phyloP scores from a whole-genome alignment of 2,113 vertebrate genomes.

The Vulpes lagopus region DNA sequence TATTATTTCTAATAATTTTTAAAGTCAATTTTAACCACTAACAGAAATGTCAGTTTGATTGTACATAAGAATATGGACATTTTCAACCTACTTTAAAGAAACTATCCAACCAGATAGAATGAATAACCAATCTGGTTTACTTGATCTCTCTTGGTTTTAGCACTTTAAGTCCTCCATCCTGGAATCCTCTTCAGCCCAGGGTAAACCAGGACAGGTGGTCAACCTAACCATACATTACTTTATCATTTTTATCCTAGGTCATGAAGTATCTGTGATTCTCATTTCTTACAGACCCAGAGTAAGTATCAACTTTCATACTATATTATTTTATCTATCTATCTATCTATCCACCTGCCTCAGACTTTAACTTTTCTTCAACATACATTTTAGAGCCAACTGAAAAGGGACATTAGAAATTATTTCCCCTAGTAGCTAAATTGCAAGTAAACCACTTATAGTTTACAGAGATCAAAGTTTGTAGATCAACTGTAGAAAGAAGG shows the following conservation, averaged over 20 bases:
- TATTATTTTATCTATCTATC: neutral
- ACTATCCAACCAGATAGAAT: neutral
- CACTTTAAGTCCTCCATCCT: neutral
- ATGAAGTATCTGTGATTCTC: neutral
- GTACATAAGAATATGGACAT: neutral
- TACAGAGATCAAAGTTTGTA: neutral
- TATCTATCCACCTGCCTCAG: neutral
- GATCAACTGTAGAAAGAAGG: neutral
- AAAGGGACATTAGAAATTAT: neutral
- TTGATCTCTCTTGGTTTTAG: neutral
- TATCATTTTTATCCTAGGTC: neutral
- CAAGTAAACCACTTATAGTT: neutral
- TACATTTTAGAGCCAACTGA: neutral
- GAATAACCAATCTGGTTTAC: neutral
- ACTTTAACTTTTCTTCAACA: neutral
- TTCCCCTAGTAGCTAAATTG: neutral
- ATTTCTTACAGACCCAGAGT: neutral
- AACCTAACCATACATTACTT: neutral
- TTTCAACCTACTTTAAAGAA: conserved; percentile 42
- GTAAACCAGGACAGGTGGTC: neutral
- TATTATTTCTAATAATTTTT: neutral
- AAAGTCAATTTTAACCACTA: conserved; percentile 25
- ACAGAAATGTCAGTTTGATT: neutral
- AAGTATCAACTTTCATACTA: neutral
- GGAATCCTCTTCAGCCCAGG: neutral